phyloP scores from a whole-genome alignment of 2,113 vertebrate species.

The Odocoileus hemionus region DNA sequence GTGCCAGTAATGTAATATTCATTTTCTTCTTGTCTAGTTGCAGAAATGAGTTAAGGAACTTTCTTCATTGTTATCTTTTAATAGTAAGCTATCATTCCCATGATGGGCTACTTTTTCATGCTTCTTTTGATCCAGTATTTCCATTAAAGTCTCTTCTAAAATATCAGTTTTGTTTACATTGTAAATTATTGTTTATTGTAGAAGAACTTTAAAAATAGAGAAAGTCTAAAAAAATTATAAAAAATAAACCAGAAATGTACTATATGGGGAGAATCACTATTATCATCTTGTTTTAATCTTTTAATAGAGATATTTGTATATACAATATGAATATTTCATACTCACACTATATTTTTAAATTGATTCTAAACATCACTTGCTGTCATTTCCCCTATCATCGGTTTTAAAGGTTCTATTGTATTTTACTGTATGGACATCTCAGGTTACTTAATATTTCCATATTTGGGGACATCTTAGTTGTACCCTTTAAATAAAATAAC shows the following conservation, averaged over 20 bases:
- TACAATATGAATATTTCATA: background rate
- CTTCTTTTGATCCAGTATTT: background rate
- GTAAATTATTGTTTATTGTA: background rate
- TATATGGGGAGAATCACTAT: background rate
- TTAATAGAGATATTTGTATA: background rate
- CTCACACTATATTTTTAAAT: background rate
- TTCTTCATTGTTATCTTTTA: background rate
- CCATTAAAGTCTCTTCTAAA: background rate
- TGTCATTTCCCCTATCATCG: background rate
- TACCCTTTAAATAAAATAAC: background rate
- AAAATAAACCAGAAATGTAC: background rate
- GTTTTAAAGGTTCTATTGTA: background rate
- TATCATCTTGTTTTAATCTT: background rate
- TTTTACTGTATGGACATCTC: background rate
- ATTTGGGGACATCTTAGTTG: background rate
- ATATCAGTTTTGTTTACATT: background rate
- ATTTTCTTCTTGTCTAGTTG: background rate
- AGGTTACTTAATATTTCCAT: background rate
- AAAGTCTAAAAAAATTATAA: background rate
- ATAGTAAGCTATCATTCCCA: background rate
- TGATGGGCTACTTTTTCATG: background rate
- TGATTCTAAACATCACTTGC: background rate
- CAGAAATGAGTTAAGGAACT: background rate
- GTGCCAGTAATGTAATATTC: background rate
- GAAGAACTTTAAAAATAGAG: background rate